Evolutionary conservation across 1,140 invertebrate species (phyloP), one percentile per base, ranked within the genome.

Genomic region (Tachypleus tridentatus): DNA sequence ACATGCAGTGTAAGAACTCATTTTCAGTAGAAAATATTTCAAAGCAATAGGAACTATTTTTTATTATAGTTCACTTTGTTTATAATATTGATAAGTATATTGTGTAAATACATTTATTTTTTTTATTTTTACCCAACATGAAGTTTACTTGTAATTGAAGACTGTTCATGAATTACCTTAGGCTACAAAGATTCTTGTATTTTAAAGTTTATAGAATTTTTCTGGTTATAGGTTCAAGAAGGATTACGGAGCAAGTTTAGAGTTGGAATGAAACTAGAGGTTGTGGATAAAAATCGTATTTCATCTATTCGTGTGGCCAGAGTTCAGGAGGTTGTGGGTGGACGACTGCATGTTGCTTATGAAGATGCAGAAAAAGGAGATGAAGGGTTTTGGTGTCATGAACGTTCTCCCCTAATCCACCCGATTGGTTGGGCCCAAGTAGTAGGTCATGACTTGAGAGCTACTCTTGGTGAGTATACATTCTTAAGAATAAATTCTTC

Each of bases 201-300:
- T 29, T 29, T 29, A 58, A 58, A 58, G 29, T n/a, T 58, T 10
- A n/a, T 47, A n/a, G 29, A 58, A 58, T 29, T 47, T n/a, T 58
- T 7, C 60, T 1, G 51, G 5, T 66, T 58, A 51, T 66, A 77
- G 73, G 70, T 74, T 58, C 61, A 72, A 50, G 76, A 79, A 48
- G 69, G 73, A 51, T 69, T 77, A 10, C 70, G 72, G 49, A 73
- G 71, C 53, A 71, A 73, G 52, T 73, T 80, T 61, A 79, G 79
- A 65, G 80, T 85, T 69, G 89, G 90, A 53, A 82, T 93, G 71
- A 84, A 89, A 74, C 82, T 97, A 69, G 94, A 97, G 81, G 91
- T 96, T 11, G 91, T 97, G 3, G 93, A 97, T 77, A 97, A 97
- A 75, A 93, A 93, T 79, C 83, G 90, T 70, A 93, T 97, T 70